phyloP scores from a whole-genome alignment of 2,888 invertebrate genomes.

The Drosophila trichaetosa region DNA sequence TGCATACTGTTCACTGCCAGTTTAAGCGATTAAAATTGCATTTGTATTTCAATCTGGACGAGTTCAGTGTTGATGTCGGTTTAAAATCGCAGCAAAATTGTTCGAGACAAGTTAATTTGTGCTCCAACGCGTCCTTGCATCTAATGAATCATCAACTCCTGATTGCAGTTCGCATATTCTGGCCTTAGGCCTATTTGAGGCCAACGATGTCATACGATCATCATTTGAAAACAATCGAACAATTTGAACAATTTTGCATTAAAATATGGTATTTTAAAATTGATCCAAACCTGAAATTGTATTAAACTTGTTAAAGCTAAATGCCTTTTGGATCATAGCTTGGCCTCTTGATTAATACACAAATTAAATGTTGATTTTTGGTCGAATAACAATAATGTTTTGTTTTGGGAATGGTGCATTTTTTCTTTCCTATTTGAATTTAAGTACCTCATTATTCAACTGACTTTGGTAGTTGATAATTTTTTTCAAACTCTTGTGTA shows the following conservation, averaged over 20 bases:
- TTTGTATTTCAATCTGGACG: not conserved
- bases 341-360: not conserved
- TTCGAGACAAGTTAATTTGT: not conserved
- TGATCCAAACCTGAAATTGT: not conserved
- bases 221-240: not conserved
- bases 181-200: too few species aligned
- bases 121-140: not conserved
- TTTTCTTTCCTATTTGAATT: not conserved
- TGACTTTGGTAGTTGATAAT: constrained; percentile 1
- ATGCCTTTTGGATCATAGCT: not conserved
- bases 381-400: not conserved
- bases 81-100: not conserved
- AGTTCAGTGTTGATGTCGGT: not conserved
- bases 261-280: not conserved
- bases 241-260: not conserved
- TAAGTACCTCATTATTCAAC: not conserved
- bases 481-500: not conserved
- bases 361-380: not conserved
- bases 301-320: not conserved
- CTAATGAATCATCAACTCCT: not conserved
- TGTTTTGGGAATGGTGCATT: not conserved
- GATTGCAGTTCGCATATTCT: not conserved
- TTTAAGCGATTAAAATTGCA: constrained; percentile 14
- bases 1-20: constrained; percentile 12
- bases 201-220: not conserved